A percentile compares a stretch with the other conserved stretches of the same genome.
These are phyloP conservation scores for Aethina tumida DNA, from an alignment of 1,140 invertebrate genomes.

Conservation along the genomic window DNA sequence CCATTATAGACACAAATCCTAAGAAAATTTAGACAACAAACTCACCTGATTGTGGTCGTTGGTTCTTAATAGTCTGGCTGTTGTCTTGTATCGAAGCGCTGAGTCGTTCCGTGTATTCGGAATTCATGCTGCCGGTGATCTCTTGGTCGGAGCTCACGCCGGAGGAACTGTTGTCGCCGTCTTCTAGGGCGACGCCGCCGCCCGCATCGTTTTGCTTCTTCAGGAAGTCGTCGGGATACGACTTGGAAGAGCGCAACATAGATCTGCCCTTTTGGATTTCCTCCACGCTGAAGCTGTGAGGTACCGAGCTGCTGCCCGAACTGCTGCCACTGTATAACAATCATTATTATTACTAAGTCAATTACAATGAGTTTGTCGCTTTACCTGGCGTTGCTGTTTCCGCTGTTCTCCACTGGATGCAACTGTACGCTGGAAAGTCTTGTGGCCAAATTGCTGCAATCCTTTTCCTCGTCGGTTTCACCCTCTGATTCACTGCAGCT, in stretches of 20 bases:
- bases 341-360: constrained; percentile 10
- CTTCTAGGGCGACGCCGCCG: constrained; percentile 45
- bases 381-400: constrained; percentile 57
- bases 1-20: background rate
- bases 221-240: constrained; percentile 69
- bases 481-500: constrained; percentile 67
- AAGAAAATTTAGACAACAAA: background rate
- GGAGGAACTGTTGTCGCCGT: constrained; percentile 78
- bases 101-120: constrained; percentile 25
- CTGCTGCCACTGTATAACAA: constrained; percentile 45
- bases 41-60: constrained; percentile 26
- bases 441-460: constrained; percentile 17
- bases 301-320: constrained; percentile 62
- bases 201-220: constrained; percentile 43
- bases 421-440: constrained; percentile 24
- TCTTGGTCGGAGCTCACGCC: constrained; percentile 81
- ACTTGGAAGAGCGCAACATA: constrained; percentile 72
- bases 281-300: constrained; percentile 76
- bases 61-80: constrained; percentile 22
- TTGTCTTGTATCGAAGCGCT: constrained; percentile 35
- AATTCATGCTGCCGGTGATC: constrained; percentile 36
- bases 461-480: constrained; percentile 27
- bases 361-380: constrained; percentile 1
- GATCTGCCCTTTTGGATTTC: constrained; percentile 79
- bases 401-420: constrained; percentile 47